phyloP scores from a whole-genome alignment of 37 sponge, comb jelly and placozoan species.

The Diacarnus erythraeanus region DNA sequence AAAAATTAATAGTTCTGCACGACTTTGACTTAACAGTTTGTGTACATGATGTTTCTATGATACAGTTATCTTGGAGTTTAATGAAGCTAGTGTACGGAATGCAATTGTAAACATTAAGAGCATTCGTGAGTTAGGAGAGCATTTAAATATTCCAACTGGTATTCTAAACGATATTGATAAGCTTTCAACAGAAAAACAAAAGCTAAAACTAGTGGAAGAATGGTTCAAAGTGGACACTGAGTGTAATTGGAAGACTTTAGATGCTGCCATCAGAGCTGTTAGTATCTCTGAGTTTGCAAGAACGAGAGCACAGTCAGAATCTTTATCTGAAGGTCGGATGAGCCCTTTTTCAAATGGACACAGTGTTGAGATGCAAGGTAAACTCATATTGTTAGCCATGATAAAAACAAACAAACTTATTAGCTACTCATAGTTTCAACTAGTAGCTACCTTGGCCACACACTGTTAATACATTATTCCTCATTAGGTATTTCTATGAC shows the following conservation, averaged over 20 bases:
- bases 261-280: neutral
- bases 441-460: no score
- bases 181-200: neutral
- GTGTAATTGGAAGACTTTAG: neutral
- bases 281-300: neutral
- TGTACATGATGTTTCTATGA: neutral
- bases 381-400: no score
- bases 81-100: constrained; percentile 10
- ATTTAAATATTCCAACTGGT: neutral
- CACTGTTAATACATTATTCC: no score
- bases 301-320: no score
- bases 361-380: no score
- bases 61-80: neutral
- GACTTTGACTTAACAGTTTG: no score
- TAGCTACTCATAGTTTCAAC: no score
- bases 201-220: neutral
- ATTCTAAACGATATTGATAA: neutral
- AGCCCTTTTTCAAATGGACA: no score
- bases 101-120: neutral
- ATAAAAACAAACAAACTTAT: no score
- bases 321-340: no score
- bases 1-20: no score
- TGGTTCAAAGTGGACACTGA: constrained; percentile 2
- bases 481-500: no score
- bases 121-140: neutral